Evolutionary conservation across 2,888 invertebrate genomes (phyloP).

Genomic region (Eupithecia centaureata): DNA sequence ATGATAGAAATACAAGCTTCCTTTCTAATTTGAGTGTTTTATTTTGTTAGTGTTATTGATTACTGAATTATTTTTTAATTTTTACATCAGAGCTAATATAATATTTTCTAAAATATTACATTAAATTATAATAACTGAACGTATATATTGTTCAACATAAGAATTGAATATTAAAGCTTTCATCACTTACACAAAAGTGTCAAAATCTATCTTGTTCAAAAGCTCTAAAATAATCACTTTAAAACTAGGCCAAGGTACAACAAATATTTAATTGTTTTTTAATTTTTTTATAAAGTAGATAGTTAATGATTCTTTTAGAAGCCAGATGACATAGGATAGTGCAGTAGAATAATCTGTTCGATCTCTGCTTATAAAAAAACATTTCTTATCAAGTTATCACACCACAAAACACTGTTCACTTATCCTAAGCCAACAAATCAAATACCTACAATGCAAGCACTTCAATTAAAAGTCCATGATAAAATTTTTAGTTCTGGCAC

Average conservation of each 20-base stretch:
- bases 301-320: background rate
- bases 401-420: slow-evolving; percentile 6
- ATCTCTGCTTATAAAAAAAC: background rate
- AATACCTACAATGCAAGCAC: background rate
- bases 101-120: background rate
- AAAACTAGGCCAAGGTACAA: background rate
- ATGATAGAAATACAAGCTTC: slow-evolving; percentile 11
- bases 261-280: background rate
- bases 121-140: slow-evolving; percentile 21
- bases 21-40: slow-evolving; percentile 9
- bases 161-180: slow-evolving; percentile 33
- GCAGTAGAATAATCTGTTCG: no score
- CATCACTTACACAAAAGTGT: slow-evolving; percentile 32
- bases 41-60: slow-evolving; percentile 1
- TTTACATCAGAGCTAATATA: background rate
- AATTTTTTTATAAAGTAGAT: background rate
- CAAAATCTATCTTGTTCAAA: background rate
- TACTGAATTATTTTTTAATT: background rate
- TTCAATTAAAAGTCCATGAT: background rate
- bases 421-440: slow-evolving; percentile 5
- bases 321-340: background rate
- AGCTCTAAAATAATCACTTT: background rate
- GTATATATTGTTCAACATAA: slow-evolving; percentile 16
- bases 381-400: background rate
- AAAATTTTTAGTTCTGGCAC: slow-evolving; percentile 2